Evolutionary conservation across 2,113 vertebrate species (phyloP), one percentile per base, ranked within the genome.

Genomic region (Mohoua ochrocephala): DNA sequence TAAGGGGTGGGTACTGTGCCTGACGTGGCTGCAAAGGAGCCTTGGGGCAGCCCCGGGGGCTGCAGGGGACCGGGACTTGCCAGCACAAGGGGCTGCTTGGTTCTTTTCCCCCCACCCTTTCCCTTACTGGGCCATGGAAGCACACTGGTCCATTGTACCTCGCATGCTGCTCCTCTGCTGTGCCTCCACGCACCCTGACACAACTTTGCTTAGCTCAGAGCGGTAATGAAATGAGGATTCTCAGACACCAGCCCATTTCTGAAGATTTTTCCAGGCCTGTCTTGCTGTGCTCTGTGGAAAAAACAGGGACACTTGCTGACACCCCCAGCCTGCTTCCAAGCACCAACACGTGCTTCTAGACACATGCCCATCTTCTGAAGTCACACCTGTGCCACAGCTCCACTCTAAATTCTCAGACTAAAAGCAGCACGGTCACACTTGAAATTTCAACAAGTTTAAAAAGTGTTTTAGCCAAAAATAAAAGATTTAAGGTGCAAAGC

Each of bases 401-500:
- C 80, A 35, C 39, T 61, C 44, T 28, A 60, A 71, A 54, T 45
- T 28, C 54, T 94, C 52, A n/a, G 57, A 81, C 50, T 92, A 76
- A 93, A 96, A 88, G 77, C 77, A 96, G 63, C 39, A 74, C 2
- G 1, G 49, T 37, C 54, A 83, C 42, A 21, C 68, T 86, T 88
- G 31, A 45, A 70, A 79, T n/a, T n/a, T n/a, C n/a, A 88, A 76
- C 49, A 93, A 73, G 17, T 61, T 76, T 12, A 19, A 87, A 95
- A 94, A 65, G 45, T 4, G 0, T 56, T 93, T 91, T 68, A 70
- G 82, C 37, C 19, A 37, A 84, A 91, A 80, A 35, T 8, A 41
- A 50, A 69, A 75, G 23, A 84, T 73, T 93, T 95, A 97, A 96
- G 95, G 93, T 96, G 97, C 94, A 92, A 84, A 96, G 90, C 82